Conservation (phyloP, 2,113 vertebrate species). For the Phaethon lepturus region DNA sequence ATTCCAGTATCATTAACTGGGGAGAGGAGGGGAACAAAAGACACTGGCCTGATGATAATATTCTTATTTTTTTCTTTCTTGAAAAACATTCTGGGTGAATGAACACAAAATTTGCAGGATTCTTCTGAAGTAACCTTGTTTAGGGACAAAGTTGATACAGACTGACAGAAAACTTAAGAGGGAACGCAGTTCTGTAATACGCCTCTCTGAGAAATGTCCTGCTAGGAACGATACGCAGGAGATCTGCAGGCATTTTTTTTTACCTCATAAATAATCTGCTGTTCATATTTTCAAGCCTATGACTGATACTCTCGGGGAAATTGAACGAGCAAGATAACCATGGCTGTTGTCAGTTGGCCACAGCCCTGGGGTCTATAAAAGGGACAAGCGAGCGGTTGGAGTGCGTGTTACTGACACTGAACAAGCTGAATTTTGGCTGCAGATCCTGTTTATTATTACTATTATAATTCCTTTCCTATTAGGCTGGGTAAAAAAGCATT, state of each 20-base stretch:
- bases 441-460: background rate
- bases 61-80: background rate
- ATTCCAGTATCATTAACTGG: background rate
- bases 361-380: background rate
- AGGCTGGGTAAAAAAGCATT: background rate
- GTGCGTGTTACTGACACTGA: background rate
- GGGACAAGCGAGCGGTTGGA: background rate
- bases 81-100: background rate
- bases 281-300: background rate
- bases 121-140: background rate
- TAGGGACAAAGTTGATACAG: background rate
- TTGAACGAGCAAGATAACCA: background rate
- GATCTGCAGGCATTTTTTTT: background rate
- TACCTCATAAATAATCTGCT: background rate
- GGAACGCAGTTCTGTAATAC: accelerated
- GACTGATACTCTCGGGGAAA: background rate
- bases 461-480: background rate
- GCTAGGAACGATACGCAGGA: background rate
- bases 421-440: background rate
- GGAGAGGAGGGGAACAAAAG: background rate
- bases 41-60: background rate
- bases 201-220: background rate
- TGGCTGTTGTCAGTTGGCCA: background rate
- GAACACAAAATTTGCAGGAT: background rate
- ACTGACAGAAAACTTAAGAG: background rate